Evolutionary conservation across 1,140 invertebrate genomes (phyloP).

Genomic region (Hyphantria cunea): DNA sequence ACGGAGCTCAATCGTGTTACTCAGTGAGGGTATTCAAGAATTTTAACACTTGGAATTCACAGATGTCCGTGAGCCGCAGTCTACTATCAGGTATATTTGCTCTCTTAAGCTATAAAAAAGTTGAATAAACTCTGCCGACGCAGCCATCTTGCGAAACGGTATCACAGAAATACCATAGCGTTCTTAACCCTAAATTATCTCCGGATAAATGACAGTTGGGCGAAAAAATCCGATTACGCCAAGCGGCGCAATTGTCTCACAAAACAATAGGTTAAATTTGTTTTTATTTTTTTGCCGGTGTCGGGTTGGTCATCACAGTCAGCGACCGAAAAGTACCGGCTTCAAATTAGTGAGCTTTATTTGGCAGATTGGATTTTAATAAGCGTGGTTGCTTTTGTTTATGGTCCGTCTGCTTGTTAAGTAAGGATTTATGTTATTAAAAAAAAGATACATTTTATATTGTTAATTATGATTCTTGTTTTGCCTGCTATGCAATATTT

Average conservation of each 20-base stretch:
- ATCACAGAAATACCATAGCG: slow-evolving; percentile 1
- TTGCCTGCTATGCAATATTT: no score
- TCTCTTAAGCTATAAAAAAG: no score
- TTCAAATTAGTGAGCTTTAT: slow-evolving; percentile 1
- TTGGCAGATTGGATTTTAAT: slow-evolving; percentile 2
- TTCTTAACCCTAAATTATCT: slow-evolving; percentile 2
- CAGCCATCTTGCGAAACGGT: not conserved
- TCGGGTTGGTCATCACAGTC: not conserved
- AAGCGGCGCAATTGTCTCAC: not conserved
- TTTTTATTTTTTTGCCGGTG: not conserved
- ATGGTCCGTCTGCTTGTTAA: not conserved
- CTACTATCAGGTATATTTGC: no score
- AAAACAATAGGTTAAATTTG: slow-evolving; percentile 2
- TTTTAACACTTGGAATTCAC: no score
- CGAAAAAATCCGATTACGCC: not conserved
- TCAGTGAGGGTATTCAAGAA: no score
- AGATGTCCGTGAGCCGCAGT: no score
- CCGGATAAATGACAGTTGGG: not conserved
- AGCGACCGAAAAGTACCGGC: slow-evolving; percentile 1
- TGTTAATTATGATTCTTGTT: no score
- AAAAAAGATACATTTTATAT: no score
- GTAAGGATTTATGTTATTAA: no score
- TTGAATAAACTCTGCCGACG: no score
- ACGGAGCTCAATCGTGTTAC: no score
- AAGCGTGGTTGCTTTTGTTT: not conserved